Evolutionary conservation across 2,888 invertebrate species (phyloP).

Genomic region (Scaptomyza cyrtandrae): DNA sequence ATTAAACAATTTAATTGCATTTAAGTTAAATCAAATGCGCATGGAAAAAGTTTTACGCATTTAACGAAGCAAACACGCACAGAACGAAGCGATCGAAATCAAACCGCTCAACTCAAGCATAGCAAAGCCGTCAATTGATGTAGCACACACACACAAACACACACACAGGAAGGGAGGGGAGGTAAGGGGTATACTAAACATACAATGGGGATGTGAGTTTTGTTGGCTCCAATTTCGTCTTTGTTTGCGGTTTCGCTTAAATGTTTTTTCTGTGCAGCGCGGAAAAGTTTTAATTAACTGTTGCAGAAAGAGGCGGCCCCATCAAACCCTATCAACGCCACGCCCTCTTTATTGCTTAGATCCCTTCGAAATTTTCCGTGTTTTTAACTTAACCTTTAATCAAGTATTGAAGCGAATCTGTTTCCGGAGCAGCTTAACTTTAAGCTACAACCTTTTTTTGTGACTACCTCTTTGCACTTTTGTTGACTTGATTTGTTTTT

Average conservation of each 20-base stretch:
- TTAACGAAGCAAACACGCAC: conserved; percentile 60
- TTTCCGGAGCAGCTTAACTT: conserved; percentile 7
- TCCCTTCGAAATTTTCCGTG: neutral
- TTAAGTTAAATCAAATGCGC: conserved; percentile 74
- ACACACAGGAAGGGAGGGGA: no score
- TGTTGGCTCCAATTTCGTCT: conserved; percentile 66
- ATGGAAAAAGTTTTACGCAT: conserved; percentile 75
- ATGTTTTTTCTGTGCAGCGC: conserved; percentile 54
- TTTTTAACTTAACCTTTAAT: conserved; percentile 46
- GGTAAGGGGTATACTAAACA: neutral
- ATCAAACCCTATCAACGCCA: conserved; percentile 22
- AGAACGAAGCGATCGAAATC: conserved; percentile 50
- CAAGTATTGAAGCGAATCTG: conserved; percentile 28
- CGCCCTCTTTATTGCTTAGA: neutral
- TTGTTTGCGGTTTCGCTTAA: conserved; percentile 75
- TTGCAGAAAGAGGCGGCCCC: conserved; percentile 44
- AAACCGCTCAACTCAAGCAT: conserved; percentile 74
- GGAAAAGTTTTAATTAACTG: conserved; percentile 80
- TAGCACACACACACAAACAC: neutral
- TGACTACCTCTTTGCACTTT: neutral
- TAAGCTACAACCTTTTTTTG: conserved; percentile 3
- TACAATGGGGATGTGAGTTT: conserved; percentile 5
- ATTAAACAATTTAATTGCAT: conserved; percentile 79
- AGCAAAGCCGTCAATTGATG: conserved; percentile 22
- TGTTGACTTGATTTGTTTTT: neutral